Base-by-base conservation (phyloP, 2,888 invertebrate species). In the Rhingia campestris region DNA sequence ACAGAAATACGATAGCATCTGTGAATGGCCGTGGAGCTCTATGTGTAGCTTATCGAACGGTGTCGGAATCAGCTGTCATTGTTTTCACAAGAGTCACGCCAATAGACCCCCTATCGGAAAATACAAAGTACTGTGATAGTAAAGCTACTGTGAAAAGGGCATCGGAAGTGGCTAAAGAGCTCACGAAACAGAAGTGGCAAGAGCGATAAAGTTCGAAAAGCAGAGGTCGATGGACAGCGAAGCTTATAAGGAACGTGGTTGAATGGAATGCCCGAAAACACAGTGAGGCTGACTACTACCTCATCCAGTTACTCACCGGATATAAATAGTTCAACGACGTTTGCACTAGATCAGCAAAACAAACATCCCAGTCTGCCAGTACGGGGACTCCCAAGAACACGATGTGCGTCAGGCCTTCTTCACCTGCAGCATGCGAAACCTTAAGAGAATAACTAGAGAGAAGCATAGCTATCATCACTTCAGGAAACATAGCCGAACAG, bases 201-300 rank as follows among this genome's bases (percentile, higher is more conserved):
- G 32, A 32, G 12, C 32, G 9, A 51, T 1, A 32, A 10, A 30
- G 32, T 4, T 47, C 47, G 14, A 22, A 47, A 47, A n/a, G n/a
- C n/a, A 30, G 30, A 49, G 22, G 49, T 4, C 6, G 49, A 22
- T 30, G 49, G 30, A 22, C 45, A 12, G 45, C 12, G 14, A 45
- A 6, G 45, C 45, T 45, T 4, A 45, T 45, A 12, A 12, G 12
- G 6, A 12, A 45, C 12, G 45, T 45, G 12, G 12, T 6, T 12
- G n/a, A n/a, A n/a, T n/a, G n/a, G 45, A 45, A 12, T 45, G 12
- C 12, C 45, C 45, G 45, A 12, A 45, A 45, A 45, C 45, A 45
- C 45, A 14, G 14, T 12, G 45, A 45, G 12, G n/a, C 14, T 4
- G 14, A 45, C 45, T 45, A 45, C 6, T 45, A 12, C 49, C 7